Evolutionary conservation across 2,113 vertebrate species (phyloP).

Genomic region (Chaetops frenatus): DNA sequence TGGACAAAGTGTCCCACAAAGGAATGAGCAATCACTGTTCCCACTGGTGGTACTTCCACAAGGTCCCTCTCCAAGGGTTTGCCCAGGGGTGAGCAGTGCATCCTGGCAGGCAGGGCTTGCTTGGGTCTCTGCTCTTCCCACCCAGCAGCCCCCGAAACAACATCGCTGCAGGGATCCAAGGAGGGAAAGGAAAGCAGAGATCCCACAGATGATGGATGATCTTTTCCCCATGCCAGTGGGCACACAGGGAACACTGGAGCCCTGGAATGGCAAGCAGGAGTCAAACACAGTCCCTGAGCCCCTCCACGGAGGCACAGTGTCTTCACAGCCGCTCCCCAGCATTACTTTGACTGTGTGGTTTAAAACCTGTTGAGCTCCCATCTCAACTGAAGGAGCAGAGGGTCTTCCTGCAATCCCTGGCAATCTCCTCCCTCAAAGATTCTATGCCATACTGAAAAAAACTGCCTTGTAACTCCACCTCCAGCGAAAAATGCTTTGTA

Average conservation of each 20-base stretch:
- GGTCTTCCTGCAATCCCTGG: neutral
- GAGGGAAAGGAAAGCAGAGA: neutral
- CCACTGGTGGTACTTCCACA: neutral
- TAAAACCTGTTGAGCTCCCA: neutral
- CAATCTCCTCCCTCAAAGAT: neutral
- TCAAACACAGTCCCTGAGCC: neutral
- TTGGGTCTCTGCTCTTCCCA: neutral
- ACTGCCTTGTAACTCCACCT: neutral
- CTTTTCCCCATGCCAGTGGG: accelerated
- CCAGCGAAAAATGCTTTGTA: neutral
- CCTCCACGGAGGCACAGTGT: accelerated
- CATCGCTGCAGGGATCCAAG: accelerated
- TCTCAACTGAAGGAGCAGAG: neutral
- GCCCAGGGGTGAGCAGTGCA: neutral
- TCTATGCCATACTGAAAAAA: neutral
- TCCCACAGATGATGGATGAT: neutral
- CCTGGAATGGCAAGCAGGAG: neutral
- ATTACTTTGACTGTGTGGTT: accelerated
- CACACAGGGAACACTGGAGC: neutral
- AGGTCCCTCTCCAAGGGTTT: neutral
- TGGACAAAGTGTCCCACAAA: neutral
- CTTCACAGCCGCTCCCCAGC: neutral
- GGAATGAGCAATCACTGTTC: neutral
- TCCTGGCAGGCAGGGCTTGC: neutral
- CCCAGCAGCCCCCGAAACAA: accelerated